These are phyloP conservation scores for Cheilosia grossa DNA, from an alignment of 2,888 invertebrate species.

Conservation along the genomic window DNA sequence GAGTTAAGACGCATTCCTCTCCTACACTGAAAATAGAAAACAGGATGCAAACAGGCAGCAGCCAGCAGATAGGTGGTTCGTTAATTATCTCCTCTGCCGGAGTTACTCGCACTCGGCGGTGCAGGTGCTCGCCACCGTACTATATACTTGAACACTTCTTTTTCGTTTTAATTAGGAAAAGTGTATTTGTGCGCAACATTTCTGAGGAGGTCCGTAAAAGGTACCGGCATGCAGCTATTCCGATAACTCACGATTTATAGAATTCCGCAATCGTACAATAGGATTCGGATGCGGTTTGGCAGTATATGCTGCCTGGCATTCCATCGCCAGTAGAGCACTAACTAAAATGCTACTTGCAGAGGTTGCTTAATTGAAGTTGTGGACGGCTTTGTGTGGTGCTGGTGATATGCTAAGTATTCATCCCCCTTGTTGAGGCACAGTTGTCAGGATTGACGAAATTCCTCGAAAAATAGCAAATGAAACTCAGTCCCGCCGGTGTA, in stretches of 20 bases:
- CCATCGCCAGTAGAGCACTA: slow-evolving; percentile 57
- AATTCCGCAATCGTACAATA: slow-evolving; percentile 62
- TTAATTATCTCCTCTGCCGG: slow-evolving; percentile 62
- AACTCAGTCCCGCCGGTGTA: slow-evolving; percentile 34
- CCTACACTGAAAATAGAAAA: slow-evolving; percentile 32
- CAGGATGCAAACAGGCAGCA: slow-evolving; percentile 42
- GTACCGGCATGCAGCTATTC: slow-evolving; percentile 64
- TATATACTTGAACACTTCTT: slow-evolving; percentile 32
- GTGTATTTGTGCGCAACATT: slow-evolving; percentile 62
- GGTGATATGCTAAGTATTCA: slow-evolving; percentile 54
- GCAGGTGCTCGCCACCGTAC: slow-evolving; percentile 46
- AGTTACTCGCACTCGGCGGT: slow-evolving; percentile 13
- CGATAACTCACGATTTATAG: slow-evolving; percentile 74
- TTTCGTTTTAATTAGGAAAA: slow-evolving; percentile 71
- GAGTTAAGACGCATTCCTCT: slow-evolving; percentile 56
- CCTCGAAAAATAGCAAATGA: slow-evolving; percentile 58
- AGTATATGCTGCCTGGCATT: slow-evolving; percentile 37
- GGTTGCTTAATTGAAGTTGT: slow-evolving; percentile 47
- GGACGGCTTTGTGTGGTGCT: background rate
- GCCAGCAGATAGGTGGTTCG: slow-evolving; percentile 26
- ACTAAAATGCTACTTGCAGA: background rate
- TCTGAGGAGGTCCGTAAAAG: slow-evolving; percentile 61
- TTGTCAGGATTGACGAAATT: slow-evolving; percentile 40
- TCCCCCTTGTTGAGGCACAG: slow-evolving; percentile 2
- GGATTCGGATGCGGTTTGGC: slow-evolving; percentile 51